phyloP scores from a whole-genome alignment of 1,140 invertebrate genomes.

The Procambarus virginalis region DNA sequence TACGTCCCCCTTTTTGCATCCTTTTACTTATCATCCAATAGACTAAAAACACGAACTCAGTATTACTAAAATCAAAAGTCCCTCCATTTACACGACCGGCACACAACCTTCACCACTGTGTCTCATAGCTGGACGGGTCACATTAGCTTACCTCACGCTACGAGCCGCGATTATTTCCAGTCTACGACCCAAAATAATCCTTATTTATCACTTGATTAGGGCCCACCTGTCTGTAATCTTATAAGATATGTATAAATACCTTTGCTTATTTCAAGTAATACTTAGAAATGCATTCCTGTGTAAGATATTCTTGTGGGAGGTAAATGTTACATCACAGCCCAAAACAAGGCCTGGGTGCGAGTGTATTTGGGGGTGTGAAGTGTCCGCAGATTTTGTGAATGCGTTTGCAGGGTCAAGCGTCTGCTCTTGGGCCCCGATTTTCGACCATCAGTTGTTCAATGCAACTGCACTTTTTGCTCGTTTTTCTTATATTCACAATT shows the following conservation, averaged over 20 bases:
- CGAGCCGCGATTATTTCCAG: background rate
- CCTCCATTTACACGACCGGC: background rate
- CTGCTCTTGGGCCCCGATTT: too few relatives aligned
- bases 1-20: background rate
- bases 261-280: constrained; percentile 32
- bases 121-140: background rate
- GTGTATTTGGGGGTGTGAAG: background rate
- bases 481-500: too few relatives aligned
- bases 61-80: constrained; percentile 1
- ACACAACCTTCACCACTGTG: background rate
- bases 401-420: background rate
- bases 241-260: constrained; percentile 43
- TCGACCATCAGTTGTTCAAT: too few relatives aligned
- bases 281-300: constrained; percentile 22
- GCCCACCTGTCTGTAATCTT: constrained; percentile 24
- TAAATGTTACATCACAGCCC: background rate
- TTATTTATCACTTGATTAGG: constrained; percentile 30
- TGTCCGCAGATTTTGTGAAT: background rate
- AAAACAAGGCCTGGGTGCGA: background rate
- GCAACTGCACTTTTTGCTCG: too few relatives aligned
- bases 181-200: constrained; percentile 26
- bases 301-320: constrained; percentile 5
- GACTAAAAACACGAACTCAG: constrained; percentile 25
- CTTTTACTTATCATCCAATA: constrained; percentile 18
- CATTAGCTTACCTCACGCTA: background rate